Conservation (phyloP, 2,888 invertebrate species). For the Chalcis sispes region DNA sequence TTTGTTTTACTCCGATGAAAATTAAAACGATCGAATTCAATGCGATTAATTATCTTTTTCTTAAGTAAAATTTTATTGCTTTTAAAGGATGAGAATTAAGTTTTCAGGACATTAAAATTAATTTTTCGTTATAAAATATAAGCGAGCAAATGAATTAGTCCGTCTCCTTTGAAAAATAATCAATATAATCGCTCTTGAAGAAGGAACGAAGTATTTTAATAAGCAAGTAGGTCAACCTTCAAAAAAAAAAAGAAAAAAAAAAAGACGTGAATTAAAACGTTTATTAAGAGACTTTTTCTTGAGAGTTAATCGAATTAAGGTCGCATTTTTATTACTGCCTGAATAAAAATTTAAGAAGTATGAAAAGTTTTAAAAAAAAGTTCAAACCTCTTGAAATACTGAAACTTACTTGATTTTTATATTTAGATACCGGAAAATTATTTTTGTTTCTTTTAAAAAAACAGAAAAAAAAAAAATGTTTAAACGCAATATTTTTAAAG, state of each 20-base stretch:
- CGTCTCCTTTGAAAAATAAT: no score
- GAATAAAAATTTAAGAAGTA: neutral
- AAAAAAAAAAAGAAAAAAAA: slow-evolving; percentile 5
- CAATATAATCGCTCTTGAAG: slow-evolving; percentile 9
- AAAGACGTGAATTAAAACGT: slow-evolving; percentile 4
- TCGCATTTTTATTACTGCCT: neutral
- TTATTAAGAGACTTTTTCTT: slow-evolving; percentile 17
- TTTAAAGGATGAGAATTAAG: no score
- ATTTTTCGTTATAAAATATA: no score
- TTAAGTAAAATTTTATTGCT: no score
- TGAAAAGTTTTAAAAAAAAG: slow-evolving; percentile 3
- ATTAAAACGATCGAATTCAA: no score
- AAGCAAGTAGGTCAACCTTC: slow-evolving; percentile 34
- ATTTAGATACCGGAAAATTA: neutral
- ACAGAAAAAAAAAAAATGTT: no score
- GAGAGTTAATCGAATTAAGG: slow-evolving; percentile 18
- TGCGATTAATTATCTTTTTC: no score
- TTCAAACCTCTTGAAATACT: neutral
- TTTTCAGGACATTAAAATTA: no score
- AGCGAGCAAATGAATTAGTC: no score
- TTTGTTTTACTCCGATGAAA: no score
- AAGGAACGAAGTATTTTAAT: neutral
- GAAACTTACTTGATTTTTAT: neutral
- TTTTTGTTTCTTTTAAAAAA: no score
- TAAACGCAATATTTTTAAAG: no score